These are phyloP conservation scores for Ostrea edulis DNA, from an alignment of 1,140 invertebrate genomes.

Conservation along the genomic window DNA sequence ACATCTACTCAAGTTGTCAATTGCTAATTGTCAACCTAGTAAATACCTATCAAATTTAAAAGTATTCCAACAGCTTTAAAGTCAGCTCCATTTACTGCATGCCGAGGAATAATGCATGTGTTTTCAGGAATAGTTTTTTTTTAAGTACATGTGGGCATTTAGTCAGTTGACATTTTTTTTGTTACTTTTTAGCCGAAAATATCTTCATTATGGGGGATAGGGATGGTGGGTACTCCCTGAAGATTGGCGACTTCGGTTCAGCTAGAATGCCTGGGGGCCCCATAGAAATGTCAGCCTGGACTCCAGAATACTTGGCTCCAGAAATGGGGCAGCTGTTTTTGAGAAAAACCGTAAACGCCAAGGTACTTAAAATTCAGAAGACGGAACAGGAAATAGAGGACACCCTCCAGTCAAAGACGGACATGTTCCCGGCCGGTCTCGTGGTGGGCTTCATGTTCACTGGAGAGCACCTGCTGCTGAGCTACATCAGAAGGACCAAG, in stretches of 20 bases:
- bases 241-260: conserved; percentile 10
- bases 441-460: not conserved
- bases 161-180: too few species aligned
- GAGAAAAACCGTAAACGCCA: not conserved
- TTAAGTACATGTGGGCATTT: too few species aligned
- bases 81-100: too few species aligned
- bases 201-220: not conserved
- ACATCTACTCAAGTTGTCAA: too few species aligned
- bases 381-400: not conserved
- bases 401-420: not conserved
- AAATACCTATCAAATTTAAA: too few species aligned
- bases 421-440: not conserved
- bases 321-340: not conserved
- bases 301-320: not conserved
- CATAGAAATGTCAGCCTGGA: conserved; percentile 1
- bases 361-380: not conserved
- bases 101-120: too few species aligned
- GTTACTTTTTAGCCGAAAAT: not conserved
- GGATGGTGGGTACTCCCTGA: not conserved
- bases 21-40: too few species aligned
- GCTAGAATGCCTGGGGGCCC: not conserved
- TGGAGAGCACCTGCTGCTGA: not conserved
- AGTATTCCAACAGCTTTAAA: too few species aligned
- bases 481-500: not conserved
- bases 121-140: too few species aligned